These are phyloP conservation scores for Vidua macroura DNA, from an alignment of 2,113 vertebrate species.

Conservation along the genomic window DNA sequence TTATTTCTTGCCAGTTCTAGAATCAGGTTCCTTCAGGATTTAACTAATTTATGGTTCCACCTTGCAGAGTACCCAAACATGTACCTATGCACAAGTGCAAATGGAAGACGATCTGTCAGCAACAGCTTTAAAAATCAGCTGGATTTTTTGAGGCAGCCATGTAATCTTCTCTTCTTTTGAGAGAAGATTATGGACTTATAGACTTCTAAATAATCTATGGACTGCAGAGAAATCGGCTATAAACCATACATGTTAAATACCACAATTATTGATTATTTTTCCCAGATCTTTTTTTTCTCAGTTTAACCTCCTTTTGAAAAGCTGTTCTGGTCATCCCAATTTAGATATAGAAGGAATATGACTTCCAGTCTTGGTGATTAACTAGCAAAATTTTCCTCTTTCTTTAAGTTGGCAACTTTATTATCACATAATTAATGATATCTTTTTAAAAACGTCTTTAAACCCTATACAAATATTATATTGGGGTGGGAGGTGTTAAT, in stretches of 20 bases:
- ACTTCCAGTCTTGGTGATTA: background rate
- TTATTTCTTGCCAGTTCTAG: background rate
- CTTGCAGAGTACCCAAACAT: background rate
- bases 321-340: background rate
- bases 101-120: background rate
- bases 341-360: background rate
- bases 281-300: background rate
- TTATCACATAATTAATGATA: background rate
- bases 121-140: background rate
- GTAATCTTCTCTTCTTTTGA: background rate
- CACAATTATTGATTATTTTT: background rate
- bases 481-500: rapidly evolving
- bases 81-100: background rate
- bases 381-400: background rate
- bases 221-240: background rate
- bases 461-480: background rate
- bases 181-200: background rate
- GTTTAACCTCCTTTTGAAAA: background rate
- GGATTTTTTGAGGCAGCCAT: background rate
- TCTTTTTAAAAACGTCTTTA: rapidly evolving
- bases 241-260: background rate
- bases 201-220: background rate
- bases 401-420: background rate
- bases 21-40: background rate
- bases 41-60: background rate